Conservation (phyloP, 2,113 vertebrate genomes). For the Acanthochromis polyacanthus region DNA sequence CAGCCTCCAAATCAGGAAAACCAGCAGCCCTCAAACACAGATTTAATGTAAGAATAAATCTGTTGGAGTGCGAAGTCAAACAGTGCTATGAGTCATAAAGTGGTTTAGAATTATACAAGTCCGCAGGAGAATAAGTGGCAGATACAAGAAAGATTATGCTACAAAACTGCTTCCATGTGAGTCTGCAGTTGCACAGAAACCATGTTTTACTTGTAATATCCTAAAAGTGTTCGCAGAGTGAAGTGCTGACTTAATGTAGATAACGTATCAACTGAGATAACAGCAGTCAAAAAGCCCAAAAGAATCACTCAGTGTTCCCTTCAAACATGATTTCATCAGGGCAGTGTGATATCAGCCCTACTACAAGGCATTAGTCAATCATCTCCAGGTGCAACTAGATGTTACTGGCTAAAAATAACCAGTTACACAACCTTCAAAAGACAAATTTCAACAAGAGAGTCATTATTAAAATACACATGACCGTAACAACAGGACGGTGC, state of each 20-base stretch:
- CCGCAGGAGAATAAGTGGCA: background rate
- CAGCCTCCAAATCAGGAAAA: slow-evolving; percentile 20
- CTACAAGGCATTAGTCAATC: background rate
- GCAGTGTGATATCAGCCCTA: background rate
- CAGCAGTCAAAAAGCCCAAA: slow-evolving; percentile 14
- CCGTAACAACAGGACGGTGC: background rate
- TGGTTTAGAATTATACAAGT: background rate
- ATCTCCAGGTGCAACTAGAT: background rate
- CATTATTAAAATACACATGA: background rate
- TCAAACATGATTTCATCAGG: slow-evolving; percentile 13
- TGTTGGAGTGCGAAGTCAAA: slow-evolving; percentile 21
- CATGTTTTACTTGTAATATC: background rate
- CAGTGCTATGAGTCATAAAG: slow-evolving; percentile 3
- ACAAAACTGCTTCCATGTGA: too few species aligned
- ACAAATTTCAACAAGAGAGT: slow-evolving; percentile 11
- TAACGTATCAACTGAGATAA: slow-evolving; percentile 38
- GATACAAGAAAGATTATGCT: background rate
- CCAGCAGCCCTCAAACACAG: slow-evolving; percentile 18
- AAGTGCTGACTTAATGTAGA: slow-evolving; percentile 38
- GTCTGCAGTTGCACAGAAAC: background rate
- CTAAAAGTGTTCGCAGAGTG: background rate
- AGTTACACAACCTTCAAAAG: background rate
- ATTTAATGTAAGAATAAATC: slow-evolving; percentile 26
- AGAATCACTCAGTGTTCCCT: slow-evolving; percentile 3
- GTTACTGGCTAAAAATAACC: background rate